Percentiles rank a stretch among this genome's conserved stretches.
phyloP scores from a whole-genome alignment of 2,113 vertebrate species.

The Cebus imitator region DNA sequence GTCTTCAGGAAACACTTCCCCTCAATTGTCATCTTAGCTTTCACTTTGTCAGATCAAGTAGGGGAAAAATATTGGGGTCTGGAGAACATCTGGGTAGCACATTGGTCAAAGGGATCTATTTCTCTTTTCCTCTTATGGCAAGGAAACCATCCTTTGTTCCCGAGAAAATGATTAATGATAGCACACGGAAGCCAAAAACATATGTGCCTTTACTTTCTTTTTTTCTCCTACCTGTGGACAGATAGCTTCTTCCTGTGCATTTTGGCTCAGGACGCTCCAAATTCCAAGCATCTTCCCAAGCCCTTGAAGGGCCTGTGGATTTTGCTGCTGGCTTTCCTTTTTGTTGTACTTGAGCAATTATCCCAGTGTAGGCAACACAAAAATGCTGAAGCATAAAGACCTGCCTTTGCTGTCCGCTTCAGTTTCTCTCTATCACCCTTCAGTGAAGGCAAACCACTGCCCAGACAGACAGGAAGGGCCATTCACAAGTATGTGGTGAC shows the following conservation, averaged over 20 bases:
- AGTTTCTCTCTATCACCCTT: background rate
- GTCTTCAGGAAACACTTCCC: constrained; percentile 26
- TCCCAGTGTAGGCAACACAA: background rate
- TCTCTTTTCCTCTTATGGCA: constrained; percentile 66
- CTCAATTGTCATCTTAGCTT: constrained; percentile 36
- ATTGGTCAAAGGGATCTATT: constrained; percentile 72
- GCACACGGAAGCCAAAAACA: constrained; percentile 67
- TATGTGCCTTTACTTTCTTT: constrained; percentile 33
- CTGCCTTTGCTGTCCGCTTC: background rate
- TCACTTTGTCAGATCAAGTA: constrained; percentile 50
- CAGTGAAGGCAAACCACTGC: constrained; percentile 31
- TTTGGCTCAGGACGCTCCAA: constrained; percentile 34
- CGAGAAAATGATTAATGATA: constrained; percentile 77
- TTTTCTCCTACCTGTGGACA: constrained; percentile 56
- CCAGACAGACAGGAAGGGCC: constrained; percentile 50
- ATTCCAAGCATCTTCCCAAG: constrained; percentile 8
- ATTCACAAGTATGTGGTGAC: constrained; percentile 63
- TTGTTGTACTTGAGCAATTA: background rate
- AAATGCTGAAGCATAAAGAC: constrained; percentile 10
- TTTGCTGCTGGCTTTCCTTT: background rate
- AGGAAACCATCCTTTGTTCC: constrained; percentile 59
- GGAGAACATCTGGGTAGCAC: constrained; percentile 75
- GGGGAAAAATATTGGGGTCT: background rate
- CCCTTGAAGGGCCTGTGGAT: background rate
- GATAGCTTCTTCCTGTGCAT: constrained; percentile 43